Evolutionary conservation across 2,113 vertebrate genomes (phyloP).

Genomic region (Motacilla tschutschensis): DNA sequence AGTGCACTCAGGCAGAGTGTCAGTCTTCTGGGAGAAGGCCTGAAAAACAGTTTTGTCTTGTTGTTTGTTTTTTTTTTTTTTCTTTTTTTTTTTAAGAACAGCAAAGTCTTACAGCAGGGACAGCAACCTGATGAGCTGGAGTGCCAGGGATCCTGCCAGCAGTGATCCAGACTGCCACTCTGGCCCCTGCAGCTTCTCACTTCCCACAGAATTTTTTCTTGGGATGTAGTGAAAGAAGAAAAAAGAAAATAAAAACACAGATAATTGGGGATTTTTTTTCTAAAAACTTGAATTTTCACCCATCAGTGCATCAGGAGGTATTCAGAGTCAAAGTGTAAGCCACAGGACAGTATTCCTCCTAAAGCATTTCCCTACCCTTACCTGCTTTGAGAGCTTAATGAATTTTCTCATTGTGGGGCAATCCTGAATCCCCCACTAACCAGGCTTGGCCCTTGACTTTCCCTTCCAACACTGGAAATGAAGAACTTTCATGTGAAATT

Average conservation of each 20-base stretch:
- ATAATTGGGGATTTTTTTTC: not conserved
- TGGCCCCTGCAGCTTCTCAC: not conserved
- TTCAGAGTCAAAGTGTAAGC: not conserved
- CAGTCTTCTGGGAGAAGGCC: conserved; percentile 40
- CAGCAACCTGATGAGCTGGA: not conserved
- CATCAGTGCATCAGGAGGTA: not conserved
- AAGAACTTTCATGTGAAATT: not conserved
- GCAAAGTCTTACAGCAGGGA: not conserved
- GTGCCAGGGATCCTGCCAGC: not conserved
- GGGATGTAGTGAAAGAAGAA: not conserved
- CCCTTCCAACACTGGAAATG: not conserved
- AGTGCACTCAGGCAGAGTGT: not conserved
- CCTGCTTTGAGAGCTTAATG: not conserved
- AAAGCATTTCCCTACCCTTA: not conserved
- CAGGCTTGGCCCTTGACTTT: conserved; percentile 5
- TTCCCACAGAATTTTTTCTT: not conserved
- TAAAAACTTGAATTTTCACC: not conserved
- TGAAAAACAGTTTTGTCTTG: not conserved
- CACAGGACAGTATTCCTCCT: not conserved
- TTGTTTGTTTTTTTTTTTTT: not conserved
- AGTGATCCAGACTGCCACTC: not conserved
- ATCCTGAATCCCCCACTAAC: not conserved
- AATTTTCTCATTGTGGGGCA: not conserved
- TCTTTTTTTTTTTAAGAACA: not conserved
- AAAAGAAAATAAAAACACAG: not conserved